phyloP scores from a whole-genome alignment of 2,888 invertebrate genomes.

The Harpalus rubripes region DNA sequence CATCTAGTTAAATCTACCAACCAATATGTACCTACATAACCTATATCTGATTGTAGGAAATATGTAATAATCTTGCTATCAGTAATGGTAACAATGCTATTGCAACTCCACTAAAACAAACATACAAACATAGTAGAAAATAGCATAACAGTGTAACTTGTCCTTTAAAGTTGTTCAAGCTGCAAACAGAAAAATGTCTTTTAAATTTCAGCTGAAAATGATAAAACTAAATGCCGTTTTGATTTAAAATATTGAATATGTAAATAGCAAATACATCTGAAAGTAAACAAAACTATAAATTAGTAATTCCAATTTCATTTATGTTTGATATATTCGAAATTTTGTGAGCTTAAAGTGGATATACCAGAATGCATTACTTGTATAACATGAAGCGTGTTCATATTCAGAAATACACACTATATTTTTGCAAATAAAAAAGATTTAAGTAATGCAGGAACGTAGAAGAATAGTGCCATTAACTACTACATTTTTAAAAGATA shows the following conservation, averaged over 20 bases:
- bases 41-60: not conserved
- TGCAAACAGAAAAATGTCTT: not conserved
- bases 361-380: not conserved
- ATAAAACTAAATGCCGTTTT: not conserved
- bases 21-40: not conserved
- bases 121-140: not conserved
- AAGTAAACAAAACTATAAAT: slow-evolving; percentile 51
- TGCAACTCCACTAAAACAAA: not conserved
- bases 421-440: no score
- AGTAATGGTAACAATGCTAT: not conserved
- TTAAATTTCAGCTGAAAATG: not conserved
- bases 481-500: no score
- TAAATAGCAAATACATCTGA: slow-evolving; percentile 5
- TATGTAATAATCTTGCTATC: not conserved
- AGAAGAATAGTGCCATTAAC: no score
- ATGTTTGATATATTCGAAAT: slow-evolving; percentile 9
- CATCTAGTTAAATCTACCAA: not conserved
- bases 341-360: slow-evolving; percentile 32
- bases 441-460: no score
- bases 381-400: no score
- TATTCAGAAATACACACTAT: no score
- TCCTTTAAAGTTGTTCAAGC: not conserved
- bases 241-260: slow-evolving; percentile 10
- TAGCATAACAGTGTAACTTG: not conserved
- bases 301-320: slow-evolving; percentile 37